phyloP scores from a whole-genome alignment of 2,113 vertebrate species.

The Micronycteris hirsuta region DNA sequence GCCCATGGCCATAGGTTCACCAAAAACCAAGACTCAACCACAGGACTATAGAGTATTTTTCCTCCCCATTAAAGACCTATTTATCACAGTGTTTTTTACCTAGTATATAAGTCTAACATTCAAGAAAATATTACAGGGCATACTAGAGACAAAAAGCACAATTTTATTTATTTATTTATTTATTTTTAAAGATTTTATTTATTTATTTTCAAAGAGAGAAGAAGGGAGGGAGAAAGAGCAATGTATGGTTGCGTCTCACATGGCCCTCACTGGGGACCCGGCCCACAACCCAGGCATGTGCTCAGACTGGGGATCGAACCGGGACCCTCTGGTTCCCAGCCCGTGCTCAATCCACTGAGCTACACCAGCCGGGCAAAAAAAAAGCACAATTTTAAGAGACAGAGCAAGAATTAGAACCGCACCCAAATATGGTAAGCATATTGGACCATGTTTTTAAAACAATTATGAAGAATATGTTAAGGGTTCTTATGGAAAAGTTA shows the following conservation, averaged over 20 bases:
- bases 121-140: background rate
- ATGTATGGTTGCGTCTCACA: no score
- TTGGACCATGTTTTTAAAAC: background rate
- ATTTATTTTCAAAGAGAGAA: no score
- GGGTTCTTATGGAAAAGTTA: background rate
- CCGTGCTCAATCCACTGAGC: no score
- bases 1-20: background rate
- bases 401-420: background rate
- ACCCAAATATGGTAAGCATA: background rate
- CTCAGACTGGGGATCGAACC: no score
- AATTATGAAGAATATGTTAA: background rate
- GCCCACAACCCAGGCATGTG: no score
- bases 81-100: background rate
- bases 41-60: background rate
- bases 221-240: no score
- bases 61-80: background rate
- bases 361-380: no score
- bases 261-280: no score
- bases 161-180: no score
- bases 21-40: background rate
- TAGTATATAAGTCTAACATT: background rate
- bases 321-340: no score
- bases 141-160: background rate
- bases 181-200: no score
- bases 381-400: background rate